These are phyloP conservation scores for Eulithis testata DNA, from an alignment of 2,888 invertebrate species.

Conservation along the genomic window DNA sequence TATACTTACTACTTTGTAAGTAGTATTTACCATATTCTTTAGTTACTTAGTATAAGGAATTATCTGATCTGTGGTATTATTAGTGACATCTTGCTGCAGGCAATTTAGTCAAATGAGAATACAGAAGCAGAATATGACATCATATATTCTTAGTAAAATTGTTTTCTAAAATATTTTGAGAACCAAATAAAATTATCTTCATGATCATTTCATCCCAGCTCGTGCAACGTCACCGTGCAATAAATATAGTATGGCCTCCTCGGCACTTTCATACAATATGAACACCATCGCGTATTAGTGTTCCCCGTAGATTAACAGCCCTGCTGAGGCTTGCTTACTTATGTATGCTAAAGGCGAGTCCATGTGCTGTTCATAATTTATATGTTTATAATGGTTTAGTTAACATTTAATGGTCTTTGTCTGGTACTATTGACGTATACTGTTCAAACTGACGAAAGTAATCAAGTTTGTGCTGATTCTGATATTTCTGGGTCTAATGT, in stretches of 20 bases:
- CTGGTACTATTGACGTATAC: neutral
- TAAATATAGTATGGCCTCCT: constrained; percentile 60
- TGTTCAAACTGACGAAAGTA: no score
- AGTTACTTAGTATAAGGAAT: no score
- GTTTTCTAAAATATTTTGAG: neutral
- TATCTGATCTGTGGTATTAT: no score
- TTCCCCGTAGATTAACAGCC: constrained; percentile 69
- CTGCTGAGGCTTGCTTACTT: constrained; percentile 58
- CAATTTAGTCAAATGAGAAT: no score
- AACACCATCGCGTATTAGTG: constrained; percentile 63
- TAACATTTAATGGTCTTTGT: constrained; percentile 9
- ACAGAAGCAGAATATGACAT: no score
- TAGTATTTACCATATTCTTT: no score
- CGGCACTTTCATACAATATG: constrained; percentile 63
- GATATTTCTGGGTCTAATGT: neutral
- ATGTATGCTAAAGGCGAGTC: constrained; percentile 34
- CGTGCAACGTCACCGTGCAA: constrained; percentile 49
- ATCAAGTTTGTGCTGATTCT: no score
- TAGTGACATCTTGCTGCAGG: no score
- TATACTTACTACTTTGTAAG: no score
- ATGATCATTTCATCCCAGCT: constrained; percentile 5
- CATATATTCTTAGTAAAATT: no score
- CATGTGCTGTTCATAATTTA: constrained; percentile 16
- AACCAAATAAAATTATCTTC: neutral
- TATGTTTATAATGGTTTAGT: constrained; percentile 41